These are phyloP conservation scores for Priocnemis perturbator DNA, from an alignment of 2,888 invertebrate species.

Conservation along the genomic window DNA sequence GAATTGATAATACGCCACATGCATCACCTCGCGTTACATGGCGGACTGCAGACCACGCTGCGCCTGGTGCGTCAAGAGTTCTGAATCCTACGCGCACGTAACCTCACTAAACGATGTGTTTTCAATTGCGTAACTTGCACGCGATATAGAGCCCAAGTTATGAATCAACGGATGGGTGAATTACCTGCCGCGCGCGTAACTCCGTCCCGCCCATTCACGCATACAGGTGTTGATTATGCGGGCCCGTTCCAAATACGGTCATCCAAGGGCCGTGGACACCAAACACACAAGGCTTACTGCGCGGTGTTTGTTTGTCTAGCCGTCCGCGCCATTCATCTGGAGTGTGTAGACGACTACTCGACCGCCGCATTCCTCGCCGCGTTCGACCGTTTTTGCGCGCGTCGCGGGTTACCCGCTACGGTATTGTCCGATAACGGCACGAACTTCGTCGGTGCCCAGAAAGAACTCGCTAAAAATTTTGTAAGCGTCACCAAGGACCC, in stretches of 20 bases:
- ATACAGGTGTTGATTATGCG: too few species aligned
- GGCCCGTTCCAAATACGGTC: too few species aligned
- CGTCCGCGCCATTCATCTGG: too few species aligned
- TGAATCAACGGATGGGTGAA: not conserved
- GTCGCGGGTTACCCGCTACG: not conserved
- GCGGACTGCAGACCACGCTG: not conserved
- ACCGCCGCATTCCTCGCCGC: too few species aligned
- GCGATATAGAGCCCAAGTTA: not conserved
- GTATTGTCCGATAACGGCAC: conserved; percentile 19
- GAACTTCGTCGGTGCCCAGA: conserved; percentile 1
- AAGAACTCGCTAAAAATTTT: not conserved
- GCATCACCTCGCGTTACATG: not conserved
- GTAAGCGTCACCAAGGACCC: not conserved
- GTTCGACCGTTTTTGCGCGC: too few species aligned
- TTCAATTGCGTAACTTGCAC: not conserved
- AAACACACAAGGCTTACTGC: too few species aligned
- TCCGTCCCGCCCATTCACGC: too few species aligned
- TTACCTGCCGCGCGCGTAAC: not conserved
- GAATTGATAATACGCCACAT: not conserved
- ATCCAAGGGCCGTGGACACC: not conserved
- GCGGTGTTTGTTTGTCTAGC: too few species aligned
- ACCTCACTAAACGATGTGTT: not conserved
- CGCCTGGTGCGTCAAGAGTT: not conserved
- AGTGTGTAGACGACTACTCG: too few species aligned
- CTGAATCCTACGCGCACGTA: not conserved